Base-by-base conservation (phyloP, 2,797 vertebrate species). In the Mico argentatus region DNA sequence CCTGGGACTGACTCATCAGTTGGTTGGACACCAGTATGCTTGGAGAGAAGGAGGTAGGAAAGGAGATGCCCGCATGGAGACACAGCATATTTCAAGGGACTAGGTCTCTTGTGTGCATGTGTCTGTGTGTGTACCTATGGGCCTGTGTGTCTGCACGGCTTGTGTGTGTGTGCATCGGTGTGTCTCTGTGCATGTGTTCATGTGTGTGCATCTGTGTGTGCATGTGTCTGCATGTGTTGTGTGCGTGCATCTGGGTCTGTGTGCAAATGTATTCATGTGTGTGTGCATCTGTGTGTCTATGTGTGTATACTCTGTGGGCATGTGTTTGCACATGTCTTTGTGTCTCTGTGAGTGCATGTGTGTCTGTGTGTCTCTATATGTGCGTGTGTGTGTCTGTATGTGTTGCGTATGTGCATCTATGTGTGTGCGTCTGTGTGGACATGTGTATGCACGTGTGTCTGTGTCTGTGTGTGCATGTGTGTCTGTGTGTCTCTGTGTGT, bases 121-220 rank as follows among this genome's bases (percentile, higher is more conserved):
- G 84, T 24, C 77, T 22, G 46, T 33, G 46, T 48, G 26, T 48
- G 20, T 55, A 11, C 1, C 1, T 11, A 11, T 33, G 10, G 6
- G 46, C 4, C 0, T 17, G 46, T 7, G 5, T 19, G 59, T 67
- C 64, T 67, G 33, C 33, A 67, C 0, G 1, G n/a, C 1, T 0
- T 17, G 46, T 7, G 11, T 39, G 11, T 39, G 27, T 39, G 70
- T 57, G 70, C n/a, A 36, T 72, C n/a, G 1, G n/a, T 72, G 72
- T 41, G 39, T 27, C 39, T 75, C 20, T 27, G 72, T 75, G 67
- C 67, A 70, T 39, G n/a, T 70, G n/a, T 70, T 20, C 67, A 70
- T 70, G 67, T 22, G 67, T 72, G 67, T 72, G n/a, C n/a, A 22
- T 39, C n/a, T 39, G 72, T 75, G 72, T 75, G 39, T 67, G 52